A percentile compares a stretch with the other conserved stretches of the same genome.
phyloP scores from a whole-genome alignment of 2,797 vertebrate species.

The Hoplostethus mediterraneus region DNA sequence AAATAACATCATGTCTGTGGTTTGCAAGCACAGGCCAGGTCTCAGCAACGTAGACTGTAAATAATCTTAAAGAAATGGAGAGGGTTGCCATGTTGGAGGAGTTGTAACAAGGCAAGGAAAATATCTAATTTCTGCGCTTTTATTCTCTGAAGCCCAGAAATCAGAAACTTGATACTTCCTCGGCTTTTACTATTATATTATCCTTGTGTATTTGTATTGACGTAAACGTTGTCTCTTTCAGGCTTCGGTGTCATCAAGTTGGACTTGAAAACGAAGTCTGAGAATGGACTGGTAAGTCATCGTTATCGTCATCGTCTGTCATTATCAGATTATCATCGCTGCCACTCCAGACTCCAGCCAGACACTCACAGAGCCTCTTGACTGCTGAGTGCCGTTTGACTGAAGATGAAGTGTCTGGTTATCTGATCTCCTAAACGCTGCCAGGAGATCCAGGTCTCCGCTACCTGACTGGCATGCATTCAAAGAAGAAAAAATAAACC shows the following conservation, averaged over 20 bases:
- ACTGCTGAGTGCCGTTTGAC: constrained; percentile 13
- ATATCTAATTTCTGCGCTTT: no score
- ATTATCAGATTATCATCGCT: constrained; percentile 43
- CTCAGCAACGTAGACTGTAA: no score
- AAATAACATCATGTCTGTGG: not conserved
- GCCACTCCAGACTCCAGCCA: constrained; percentile 18
- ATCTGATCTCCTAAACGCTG: constrained; percentile 30
- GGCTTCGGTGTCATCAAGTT: constrained; percentile 97
- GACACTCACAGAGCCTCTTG: constrained; percentile 37
- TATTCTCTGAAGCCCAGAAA: no score
- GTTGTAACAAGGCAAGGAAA: no score
- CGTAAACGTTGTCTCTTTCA: constrained; percentile 69
- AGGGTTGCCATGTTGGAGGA: no score
- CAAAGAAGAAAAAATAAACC: not conserved
- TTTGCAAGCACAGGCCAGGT: no score
- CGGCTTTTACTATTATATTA: no score
- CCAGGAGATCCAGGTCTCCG: not conserved
- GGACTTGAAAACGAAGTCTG: constrained; percentile 97
- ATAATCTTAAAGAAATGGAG: no score
- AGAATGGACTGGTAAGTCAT: constrained; percentile 95
- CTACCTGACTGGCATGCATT: not conserved
- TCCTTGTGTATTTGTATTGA: not conserved
- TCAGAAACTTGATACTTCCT: no score
- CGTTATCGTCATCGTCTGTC: constrained; percentile 19
- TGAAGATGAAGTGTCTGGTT: constrained; percentile 11